Conservation (phyloP, 2,888 invertebrate species). For the Alsophila aescularia region DNA sequence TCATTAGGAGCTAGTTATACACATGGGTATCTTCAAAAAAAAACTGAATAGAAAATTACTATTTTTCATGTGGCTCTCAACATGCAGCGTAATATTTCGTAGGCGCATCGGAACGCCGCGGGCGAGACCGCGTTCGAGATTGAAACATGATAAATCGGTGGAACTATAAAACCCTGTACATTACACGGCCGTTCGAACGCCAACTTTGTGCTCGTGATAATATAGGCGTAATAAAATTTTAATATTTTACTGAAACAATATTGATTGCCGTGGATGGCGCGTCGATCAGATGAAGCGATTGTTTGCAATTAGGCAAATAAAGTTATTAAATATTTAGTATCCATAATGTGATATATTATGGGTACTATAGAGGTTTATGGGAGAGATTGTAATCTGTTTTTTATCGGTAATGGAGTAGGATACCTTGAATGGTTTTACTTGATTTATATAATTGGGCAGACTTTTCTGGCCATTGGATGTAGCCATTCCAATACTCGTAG, state of each 20-base stretch:
- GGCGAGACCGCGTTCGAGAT: constrained; percentile 50
- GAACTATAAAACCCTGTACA: constrained; percentile 42
- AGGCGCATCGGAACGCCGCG: constrained; percentile 45
- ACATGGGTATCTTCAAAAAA: constrained; percentile 41
- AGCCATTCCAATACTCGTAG: too few species aligned
- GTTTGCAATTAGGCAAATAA: constrained; percentile 29
- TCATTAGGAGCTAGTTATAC: constrained; percentile 29
- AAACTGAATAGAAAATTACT: constrained; percentile 47
- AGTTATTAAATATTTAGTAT: constrained; percentile 24
- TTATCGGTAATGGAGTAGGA: constrained; percentile 9
- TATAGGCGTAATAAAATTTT: constrained; percentile 57
- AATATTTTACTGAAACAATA: constrained; percentile 59
- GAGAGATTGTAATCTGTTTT: constrained; percentile 4
- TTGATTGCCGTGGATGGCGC: constrained; percentile 44
- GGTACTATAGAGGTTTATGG: constrained; percentile 7
- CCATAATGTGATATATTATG: constrained; percentile 16
- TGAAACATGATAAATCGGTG: constrained; percentile 72
- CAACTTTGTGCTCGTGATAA: constrained; percentile 56
- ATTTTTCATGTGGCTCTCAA: constrained; percentile 40
- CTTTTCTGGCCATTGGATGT: neutral
- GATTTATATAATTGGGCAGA: neutral
- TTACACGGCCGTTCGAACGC: constrained; percentile 49
- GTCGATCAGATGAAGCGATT: constrained; percentile 25
- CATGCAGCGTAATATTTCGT: constrained; percentile 48
- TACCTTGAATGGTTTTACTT: constrained; percentile 8